These are phyloP conservation scores for Phylloscopus collybita DNA, from an alignment of 2,797 vertebrate genomes.

Conservation along the genomic window DNA sequence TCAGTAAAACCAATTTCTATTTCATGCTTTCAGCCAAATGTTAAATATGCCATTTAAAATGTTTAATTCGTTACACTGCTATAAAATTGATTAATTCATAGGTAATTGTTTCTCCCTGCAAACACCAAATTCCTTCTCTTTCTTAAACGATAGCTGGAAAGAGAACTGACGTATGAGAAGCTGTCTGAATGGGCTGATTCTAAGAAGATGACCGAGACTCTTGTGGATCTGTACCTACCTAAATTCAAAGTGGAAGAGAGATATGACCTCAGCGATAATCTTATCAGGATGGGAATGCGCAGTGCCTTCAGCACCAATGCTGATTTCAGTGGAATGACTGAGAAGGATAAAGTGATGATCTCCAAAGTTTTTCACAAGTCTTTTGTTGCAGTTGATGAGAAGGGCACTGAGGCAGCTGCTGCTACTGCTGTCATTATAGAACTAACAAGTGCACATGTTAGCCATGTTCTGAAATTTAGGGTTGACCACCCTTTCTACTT, in stretches of 20 bases:
- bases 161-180: conserved; percentile 29
- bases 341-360: conserved; percentile 66
- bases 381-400: conserved; percentile 88
- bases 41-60: not conserved
- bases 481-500: conserved; percentile 77
- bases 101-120: not conserved
- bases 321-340: conserved; percentile 33
- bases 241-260: conserved; percentile 25
- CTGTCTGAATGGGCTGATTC: conserved; percentile 12
- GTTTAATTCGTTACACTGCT: not conserved
- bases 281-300: not conserved
- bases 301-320: not conserved
- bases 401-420: conserved; percentile 88
- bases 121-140: not conserved
- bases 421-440: conserved; percentile 56
- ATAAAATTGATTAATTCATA: not conserved
- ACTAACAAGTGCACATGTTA: fast-evolving
- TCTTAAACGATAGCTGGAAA: conserved; percentile 16
- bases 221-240: conserved; percentile 41
- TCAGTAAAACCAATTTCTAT: not conserved
- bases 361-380: conserved; percentile 86
- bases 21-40: not conserved
- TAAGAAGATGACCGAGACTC: not conserved
- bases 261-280: not conserved
- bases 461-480: conserved; percentile 1